Conservation (phyloP, 2,113 vertebrate genomes). For the Pterocles orientalis region DNA sequence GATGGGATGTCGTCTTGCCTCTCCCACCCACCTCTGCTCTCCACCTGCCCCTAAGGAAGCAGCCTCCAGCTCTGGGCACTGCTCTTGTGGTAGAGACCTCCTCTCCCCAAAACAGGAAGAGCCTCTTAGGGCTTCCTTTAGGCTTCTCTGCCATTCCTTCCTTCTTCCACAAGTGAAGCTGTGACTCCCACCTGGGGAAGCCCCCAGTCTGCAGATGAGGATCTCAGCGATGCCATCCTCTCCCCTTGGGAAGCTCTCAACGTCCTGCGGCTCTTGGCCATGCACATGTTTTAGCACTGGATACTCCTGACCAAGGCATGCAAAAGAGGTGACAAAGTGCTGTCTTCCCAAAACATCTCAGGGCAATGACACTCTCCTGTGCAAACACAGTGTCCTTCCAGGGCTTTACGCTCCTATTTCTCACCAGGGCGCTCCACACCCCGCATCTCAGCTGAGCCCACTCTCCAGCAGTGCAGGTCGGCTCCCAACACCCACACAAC, state of each 20-base stretch:
- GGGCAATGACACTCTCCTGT: not conserved
- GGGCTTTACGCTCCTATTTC: not conserved
- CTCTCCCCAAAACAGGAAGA: not conserved
- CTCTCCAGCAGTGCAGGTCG: not conserved
- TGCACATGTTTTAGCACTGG: fast-evolving
- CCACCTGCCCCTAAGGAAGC: not conserved
- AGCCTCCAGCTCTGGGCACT: not conserved
- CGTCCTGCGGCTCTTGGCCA: not conserved
- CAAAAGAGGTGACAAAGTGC: not conserved
- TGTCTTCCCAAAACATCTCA: not conserved
- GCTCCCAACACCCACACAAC: not conserved
- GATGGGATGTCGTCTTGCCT: not conserved
- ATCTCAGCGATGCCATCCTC: not conserved
- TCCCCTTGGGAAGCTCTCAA: not conserved
- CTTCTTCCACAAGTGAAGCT: not conserved
- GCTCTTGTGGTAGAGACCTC: not conserved
- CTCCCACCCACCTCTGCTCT: not conserved
- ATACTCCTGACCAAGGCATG: not conserved
- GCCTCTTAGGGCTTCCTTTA: not conserved
- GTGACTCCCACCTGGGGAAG: not conserved
- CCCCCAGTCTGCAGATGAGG: not conserved
- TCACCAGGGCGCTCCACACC: not conserved
- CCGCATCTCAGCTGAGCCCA: not conserved
- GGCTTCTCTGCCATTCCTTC: not conserved
- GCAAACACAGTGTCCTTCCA: not conserved